Conservation (phyloP, 2,113 vertebrate genomes). For the Neotoma lepida region DNA sequence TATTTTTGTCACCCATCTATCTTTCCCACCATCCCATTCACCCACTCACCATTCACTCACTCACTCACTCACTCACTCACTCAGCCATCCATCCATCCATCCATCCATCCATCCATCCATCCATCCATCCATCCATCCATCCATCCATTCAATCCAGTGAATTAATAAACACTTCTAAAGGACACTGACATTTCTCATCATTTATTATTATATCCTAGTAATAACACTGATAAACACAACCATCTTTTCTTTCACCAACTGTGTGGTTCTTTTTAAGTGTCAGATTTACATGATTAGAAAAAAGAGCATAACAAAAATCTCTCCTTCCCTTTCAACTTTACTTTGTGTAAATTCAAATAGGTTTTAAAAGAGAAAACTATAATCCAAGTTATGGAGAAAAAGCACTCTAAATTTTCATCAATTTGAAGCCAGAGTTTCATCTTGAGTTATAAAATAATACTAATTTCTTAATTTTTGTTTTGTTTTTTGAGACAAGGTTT, state of each 20-base stretch:
- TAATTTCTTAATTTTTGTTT: slow-evolving; percentile 14
- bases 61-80: neutral
- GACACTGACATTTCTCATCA: neutral
- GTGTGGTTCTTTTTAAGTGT: neutral
- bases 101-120: neutral
- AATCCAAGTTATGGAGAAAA: neutral
- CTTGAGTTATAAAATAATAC: neutral
- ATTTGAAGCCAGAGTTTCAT: neutral
- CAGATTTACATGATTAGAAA: neutral
- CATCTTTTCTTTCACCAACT: neutral
- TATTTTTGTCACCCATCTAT: neutral
- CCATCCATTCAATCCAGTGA: neutral
- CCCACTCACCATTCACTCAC: neutral
- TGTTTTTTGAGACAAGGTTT: neutral
- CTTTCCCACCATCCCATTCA: neutral
- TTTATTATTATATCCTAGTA: neutral
- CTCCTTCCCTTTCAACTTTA: neutral
- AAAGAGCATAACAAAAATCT: neutral
- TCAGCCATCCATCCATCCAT: neutral
- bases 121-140: neutral
- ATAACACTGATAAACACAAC: neutral
- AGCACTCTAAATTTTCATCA: neutral
- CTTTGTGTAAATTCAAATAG: neutral
- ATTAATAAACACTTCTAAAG: neutral
- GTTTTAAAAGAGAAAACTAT: slow-evolving; percentile 34